Conservation (phyloP, 2,888 invertebrate genomes). For the Pandemis heparana region DNA sequence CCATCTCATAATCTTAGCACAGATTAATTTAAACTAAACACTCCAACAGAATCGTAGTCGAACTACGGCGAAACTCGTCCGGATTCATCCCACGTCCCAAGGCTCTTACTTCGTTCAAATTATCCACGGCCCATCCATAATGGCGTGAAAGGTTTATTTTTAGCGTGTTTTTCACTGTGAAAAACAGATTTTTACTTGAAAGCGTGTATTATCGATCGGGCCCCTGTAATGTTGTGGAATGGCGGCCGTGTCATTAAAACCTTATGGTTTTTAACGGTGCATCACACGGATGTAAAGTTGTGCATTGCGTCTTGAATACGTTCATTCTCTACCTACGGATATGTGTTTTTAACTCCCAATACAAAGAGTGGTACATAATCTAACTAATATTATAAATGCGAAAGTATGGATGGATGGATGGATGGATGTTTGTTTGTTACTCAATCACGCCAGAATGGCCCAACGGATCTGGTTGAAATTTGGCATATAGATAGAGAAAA, state of each 20-base stretch:
- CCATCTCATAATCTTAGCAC: not conserved
- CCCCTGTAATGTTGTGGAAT: conserved; percentile 12
- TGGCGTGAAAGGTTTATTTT: conserved; percentile 42
- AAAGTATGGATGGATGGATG: too few relatives aligned
- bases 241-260: conserved; percentile 29
- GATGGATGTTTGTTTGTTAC: too few relatives aligned
- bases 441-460: too few relatives aligned
- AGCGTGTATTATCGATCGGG: conserved; percentile 36
- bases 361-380: too few relatives aligned
- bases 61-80: conserved; percentile 19
- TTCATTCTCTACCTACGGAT: not conserved
- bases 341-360: not conserved
- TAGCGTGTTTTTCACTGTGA: conserved; percentile 32
- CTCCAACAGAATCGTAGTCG: not conserved
- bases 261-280: conserved; percentile 23
- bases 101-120: conserved; percentile 39
- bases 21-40: conserved; percentile 32
- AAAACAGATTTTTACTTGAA: conserved; percentile 37
- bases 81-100: conserved; percentile 28
- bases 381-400: too few relatives aligned
- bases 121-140: conserved; percentile 41
- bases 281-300: conserved; percentile 4
- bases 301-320: not conserved
- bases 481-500: too few relatives aligned
- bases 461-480: too few relatives aligned